A percentile compares a stretch with the other conserved stretches of the same genome.
These are phyloP conservation scores for Drosophila chauvacae DNA, from an alignment of 1,140 invertebrate species.

Conservation along the genomic window DNA sequence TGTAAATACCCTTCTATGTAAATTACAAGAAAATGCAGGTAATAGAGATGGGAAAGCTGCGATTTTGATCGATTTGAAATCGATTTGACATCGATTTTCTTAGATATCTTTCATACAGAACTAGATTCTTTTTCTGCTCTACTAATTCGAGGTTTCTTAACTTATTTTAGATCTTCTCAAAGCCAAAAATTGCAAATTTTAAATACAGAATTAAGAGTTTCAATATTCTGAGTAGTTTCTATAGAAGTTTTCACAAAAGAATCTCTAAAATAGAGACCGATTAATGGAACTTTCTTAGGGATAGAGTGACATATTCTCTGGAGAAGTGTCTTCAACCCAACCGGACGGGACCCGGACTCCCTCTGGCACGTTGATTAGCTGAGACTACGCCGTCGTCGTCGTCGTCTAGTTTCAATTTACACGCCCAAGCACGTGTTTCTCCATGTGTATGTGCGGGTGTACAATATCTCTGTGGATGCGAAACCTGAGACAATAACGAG, in stretches of 20 bases:
- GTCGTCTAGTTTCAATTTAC: conserved; percentile 70
- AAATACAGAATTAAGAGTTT: not conserved
- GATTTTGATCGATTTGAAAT: not conserved
- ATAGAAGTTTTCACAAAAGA: too few species aligned
- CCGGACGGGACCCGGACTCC: not conserved
- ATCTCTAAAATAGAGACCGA: not conserved
- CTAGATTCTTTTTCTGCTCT: not conserved
- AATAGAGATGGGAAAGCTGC: too few species aligned
- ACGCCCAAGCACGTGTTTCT: conserved; percentile 64
- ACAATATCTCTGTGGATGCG: conserved; percentile 33
- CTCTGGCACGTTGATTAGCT: conserved; percentile 45
- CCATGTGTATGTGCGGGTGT: conserved; percentile 38
- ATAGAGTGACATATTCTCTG: not conserved
- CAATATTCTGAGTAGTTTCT: not conserved
- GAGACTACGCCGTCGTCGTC: conserved; percentile 11
- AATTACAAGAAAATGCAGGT: too few species aligned
- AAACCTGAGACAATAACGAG: conserved; percentile 73
- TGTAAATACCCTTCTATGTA: not conserved
- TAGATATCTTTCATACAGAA: not conserved
- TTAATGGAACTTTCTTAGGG: not conserved
- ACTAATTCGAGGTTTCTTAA: too few species aligned
- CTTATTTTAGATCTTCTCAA: too few species aligned
- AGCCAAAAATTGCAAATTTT: not conserved
- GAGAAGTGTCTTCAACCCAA: not conserved
- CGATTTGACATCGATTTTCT: not conserved